Percentiles rank a stretch among this genome's conserved stretches.
Evolutionary conservation across 1,140 invertebrate genomes (phyloP).

Genomic region (Pygmarrhopalites habei): DNA sequence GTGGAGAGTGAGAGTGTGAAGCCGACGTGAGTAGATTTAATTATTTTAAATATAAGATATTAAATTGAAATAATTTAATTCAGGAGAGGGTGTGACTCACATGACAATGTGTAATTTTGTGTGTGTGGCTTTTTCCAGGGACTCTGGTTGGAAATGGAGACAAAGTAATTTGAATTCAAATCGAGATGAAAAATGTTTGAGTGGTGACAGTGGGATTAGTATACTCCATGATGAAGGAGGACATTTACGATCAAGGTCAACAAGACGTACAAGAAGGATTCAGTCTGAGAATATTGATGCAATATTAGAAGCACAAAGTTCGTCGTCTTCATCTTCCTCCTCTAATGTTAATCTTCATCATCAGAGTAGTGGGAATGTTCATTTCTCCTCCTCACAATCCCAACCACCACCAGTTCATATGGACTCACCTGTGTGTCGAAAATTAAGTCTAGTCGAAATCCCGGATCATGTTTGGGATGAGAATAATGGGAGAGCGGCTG

Average conservation of each 20-base stretch:
- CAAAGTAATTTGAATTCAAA: conserved; percentile 54
- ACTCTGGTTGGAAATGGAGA: conserved; percentile 10
- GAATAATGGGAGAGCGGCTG: neutral
- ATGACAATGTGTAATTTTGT: too few species aligned
- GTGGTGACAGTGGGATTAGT: conserved; percentile 66
- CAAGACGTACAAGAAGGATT: conserved; percentile 1
- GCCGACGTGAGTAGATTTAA: neutral
- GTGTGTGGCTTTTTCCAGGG: neutral
- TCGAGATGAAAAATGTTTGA: conserved; percentile 63
- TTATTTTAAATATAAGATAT: neutral
- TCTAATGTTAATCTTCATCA: neutral
- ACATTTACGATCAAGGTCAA: neutral
- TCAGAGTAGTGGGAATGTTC: neutral
- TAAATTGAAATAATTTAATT: too few species aligned
- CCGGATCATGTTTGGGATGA: conserved; percentile 32
- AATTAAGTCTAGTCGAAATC: conserved; percentile 35
- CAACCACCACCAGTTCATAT: neutral
- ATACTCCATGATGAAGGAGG: conserved; percentile 42
- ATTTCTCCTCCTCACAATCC: neutral
- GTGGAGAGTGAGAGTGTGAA: conserved; percentile 10
- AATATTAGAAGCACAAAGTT: conserved; percentile 6
- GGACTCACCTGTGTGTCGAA: conserved; percentile 14
- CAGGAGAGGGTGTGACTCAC: too few species aligned
- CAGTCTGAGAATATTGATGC: conserved; percentile 26
- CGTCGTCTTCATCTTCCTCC: neutral